These are phyloP conservation scores for Episyrphus balteatus DNA, from an alignment of 1,140 invertebrate genomes.

Conservation along the genomic window DNA sequence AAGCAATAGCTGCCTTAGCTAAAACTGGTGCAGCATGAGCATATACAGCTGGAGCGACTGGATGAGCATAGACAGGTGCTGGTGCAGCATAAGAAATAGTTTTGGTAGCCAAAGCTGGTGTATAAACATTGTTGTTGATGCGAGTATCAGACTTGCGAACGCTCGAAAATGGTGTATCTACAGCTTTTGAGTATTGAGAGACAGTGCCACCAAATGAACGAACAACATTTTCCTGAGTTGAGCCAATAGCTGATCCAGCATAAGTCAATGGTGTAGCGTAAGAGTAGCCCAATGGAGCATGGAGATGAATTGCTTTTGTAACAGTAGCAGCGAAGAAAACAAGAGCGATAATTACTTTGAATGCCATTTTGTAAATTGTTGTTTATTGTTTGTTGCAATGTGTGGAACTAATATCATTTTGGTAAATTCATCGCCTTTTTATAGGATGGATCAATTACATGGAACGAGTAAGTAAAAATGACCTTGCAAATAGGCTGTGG, in stretches of 20 bases:
- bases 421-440: conserved; percentile 11
- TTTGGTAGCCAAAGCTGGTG: conserved; percentile 36
- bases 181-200: conserved; percentile 48
- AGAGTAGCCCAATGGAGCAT: conserved; percentile 20
- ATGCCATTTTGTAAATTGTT: conserved; percentile 22
- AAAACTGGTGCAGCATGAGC: too few species aligned
- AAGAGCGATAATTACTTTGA: conserved; percentile 37
- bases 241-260: conserved; percentile 40
- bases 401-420: conserved; percentile 22
- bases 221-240: conserved; percentile 44
- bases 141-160: conserved; percentile 49
- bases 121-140: conserved; percentile 45
- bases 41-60: too few species aligned
- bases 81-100: conserved; percentile 29
- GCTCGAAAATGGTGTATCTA: conserved; percentile 50
- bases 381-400: conserved; percentile 3
- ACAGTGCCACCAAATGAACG: conserved; percentile 48
- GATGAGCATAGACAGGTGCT: conserved; percentile 8
- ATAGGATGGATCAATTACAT: conserved; percentile 28
- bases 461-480: too few species aligned
- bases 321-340: conserved; percentile 35
- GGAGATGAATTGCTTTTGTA: conserved; percentile 28
- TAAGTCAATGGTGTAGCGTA: conserved; percentile 33
- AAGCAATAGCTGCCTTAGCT: conserved; percentile 23
- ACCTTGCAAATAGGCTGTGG: too few species aligned